Evolutionary conservation across 2,113 vertebrate species (phyloP).

Genomic region (Podocnemis expansa): DNA sequence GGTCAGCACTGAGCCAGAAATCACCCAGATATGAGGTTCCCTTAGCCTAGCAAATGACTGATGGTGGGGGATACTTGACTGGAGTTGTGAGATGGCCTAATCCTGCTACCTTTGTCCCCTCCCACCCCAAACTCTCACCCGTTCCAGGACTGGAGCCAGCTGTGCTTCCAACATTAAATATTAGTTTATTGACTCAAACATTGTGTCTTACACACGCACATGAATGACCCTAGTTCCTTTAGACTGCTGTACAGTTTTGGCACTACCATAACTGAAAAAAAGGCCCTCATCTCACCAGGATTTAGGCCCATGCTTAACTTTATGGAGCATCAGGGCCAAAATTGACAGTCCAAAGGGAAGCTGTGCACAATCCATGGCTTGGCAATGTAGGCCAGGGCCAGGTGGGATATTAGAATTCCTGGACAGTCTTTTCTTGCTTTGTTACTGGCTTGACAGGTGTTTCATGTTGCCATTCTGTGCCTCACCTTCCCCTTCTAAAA

Average conservation of each 20-base stretch:
- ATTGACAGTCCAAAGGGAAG: background rate
- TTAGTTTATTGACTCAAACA: background rate
- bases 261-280: fast-evolving
- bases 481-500: background rate
- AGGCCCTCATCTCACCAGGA: fast-evolving
- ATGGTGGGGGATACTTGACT: background rate
- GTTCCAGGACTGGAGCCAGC: background rate
- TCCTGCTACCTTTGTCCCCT: background rate
- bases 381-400: background rate
- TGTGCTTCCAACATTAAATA: background rate
- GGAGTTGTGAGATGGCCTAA: background rate
- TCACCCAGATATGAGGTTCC: background rate
- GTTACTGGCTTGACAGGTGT: background rate
- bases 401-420: background rate
- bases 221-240: no score
- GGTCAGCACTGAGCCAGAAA: background rate
- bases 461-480: background rate
- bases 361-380: background rate
- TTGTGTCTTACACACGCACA: fast-evolving
- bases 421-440: background rate
- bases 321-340: fast-evolving
- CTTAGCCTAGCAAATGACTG: background rate
- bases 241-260: background rate
- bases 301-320: fast-evolving
- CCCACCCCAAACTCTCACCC: background rate